Evolutionary conservation across 2,888 invertebrate species (phyloP).

Genomic region (Sclerodermus sp.): DNA sequence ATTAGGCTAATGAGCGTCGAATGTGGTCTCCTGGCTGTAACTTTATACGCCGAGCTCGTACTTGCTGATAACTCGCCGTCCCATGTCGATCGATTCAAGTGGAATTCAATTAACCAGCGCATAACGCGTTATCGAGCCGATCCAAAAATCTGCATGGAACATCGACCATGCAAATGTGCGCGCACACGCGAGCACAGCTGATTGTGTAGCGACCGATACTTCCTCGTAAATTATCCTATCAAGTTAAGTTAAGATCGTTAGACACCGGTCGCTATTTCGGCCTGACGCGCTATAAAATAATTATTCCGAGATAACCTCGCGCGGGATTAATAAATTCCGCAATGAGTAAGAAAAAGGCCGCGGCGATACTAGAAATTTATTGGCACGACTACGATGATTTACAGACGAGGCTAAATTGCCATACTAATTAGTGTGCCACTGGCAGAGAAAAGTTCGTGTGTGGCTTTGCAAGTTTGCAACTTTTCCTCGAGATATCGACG

Average conservation of each 20-base stretch:
- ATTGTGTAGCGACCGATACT: background rate
- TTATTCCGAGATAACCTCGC: no score
- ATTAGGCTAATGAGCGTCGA: constrained; percentile 49
- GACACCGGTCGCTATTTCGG: constrained; percentile 5
- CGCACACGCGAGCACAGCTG: no score
- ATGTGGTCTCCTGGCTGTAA: constrained; percentile 36
- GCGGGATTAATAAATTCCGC: no score
- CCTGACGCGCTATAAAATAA: no score
- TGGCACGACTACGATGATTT: no score
- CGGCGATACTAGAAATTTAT: no score
- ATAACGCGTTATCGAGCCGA: constrained; percentile 20
- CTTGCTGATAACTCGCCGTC: constrained; percentile 27
- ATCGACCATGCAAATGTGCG: constrained; percentile 1
- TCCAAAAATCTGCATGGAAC: constrained; percentile 25
- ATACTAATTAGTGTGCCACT: no score
- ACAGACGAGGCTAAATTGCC: no score
- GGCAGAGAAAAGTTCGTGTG: no score
- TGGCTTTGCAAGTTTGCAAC: no score
- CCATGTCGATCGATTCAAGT: constrained; percentile 23
- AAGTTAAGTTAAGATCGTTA: constrained; percentile 13
- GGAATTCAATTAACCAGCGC: constrained; percentile 31
- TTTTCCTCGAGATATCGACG: no score
- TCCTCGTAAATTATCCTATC: constrained; percentile 19
- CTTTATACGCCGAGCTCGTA: constrained; percentile 26
- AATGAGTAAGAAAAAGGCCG: no score